Base-by-base conservation (phyloP, 2,797 vertebrate species). In the Adrianichthys oophorus region DNA sequence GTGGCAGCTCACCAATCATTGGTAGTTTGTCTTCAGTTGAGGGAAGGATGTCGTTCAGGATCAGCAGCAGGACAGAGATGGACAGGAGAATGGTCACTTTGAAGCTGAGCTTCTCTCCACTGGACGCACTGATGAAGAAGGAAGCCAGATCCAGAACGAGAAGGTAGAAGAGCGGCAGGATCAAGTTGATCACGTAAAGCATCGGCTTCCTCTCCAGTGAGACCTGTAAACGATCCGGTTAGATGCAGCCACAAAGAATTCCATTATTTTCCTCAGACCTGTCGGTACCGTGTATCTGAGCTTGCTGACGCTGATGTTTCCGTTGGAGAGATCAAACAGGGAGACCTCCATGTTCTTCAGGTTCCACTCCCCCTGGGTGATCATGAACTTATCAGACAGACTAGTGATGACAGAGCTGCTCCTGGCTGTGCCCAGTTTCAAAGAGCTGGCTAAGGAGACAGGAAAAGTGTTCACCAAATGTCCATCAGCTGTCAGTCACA, bases 21-120 rank as follows among this genome's bases (percentile, higher is more conserved):
- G 94, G 94, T 17, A 93, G 70, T 1, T 4, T 32, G n/a, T 84
- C 56, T 17, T 93, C 92, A 0, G 93, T 92, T 0, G 92, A 91
- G 1, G 94, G 93, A 45, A 95, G 66, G 52, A 91, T 91, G 62
- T 95, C 92, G 58, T 91, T 85, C 0, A 95, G 91, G 4, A 95
- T 91, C 41, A 93, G 86, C 52, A 94, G 87, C 15, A 95, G 57
- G 68, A 95, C 90, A 15, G 93, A 94, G 69, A 91, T 89, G 71
- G 92, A 92, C 0, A 95, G 85, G 17, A 94, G 86, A 2, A 95
- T 50, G 1, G 93, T 93, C 0, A 94, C 82, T 75, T 95, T 94
- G 74, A 94, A 94, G 68, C 62, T 70, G 56, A 93, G 76, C 57
- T 94, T 95, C 23, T 94, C 92, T 1, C 87, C 89, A 0, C 84